These are phyloP conservation scores for Uloborus plumipes DNA, from an alignment of 2,888 invertebrate genomes.

Conservation along the genomic window DNA sequence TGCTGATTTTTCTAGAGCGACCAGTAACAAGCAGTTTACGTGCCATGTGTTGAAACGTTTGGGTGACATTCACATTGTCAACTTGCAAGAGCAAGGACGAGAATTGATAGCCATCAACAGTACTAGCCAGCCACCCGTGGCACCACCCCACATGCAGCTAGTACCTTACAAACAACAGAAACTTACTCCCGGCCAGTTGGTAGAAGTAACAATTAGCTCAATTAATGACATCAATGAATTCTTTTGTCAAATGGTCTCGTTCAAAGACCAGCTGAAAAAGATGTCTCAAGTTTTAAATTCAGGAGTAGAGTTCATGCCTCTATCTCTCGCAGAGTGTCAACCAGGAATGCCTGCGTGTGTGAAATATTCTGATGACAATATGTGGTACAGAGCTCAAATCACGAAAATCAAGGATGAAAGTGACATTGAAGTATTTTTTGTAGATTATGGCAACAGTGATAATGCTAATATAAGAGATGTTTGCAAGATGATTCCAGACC, in stretches of 20 bases:
- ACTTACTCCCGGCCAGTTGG: background rate
- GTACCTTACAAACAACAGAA: slow-evolving; percentile 13
- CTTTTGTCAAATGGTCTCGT: slow-evolving; percentile 37
- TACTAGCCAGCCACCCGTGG: too few species aligned
- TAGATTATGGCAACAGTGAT: slow-evolving; percentile 70
- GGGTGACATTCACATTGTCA: slow-evolving; percentile 23
- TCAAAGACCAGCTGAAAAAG: slow-evolving; percentile 23
- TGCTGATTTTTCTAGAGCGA: slow-evolving; percentile 8
- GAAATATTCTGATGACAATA: slow-evolving; percentile 68
- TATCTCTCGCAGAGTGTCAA: slow-evolving; percentile 21
- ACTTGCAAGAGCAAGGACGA: background rate
- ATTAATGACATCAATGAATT: slow-evolving; percentile 42
- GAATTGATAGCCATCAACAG: background rate
- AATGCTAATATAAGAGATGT: slow-evolving; percentile 66
- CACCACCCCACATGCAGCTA: too few species aligned
- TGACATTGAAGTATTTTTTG: slow-evolving; percentile 69
- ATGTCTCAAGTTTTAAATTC: slow-evolving; percentile 31
- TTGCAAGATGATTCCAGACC: slow-evolving; percentile 67
- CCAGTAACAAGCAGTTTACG: background rate
- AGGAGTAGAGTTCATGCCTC: background rate
- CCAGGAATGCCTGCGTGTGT: slow-evolving; percentile 50
- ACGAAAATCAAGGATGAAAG: slow-evolving; percentile 43
- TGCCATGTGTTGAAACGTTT: slow-evolving; percentile 24
- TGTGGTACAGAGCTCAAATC: slow-evolving; percentile 69
- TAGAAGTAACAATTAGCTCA: slow-evolving; percentile 42